phyloP scores from a whole-genome alignment of 2,797 vertebrate genomes.

The Notamacropus eugenii region DNA sequence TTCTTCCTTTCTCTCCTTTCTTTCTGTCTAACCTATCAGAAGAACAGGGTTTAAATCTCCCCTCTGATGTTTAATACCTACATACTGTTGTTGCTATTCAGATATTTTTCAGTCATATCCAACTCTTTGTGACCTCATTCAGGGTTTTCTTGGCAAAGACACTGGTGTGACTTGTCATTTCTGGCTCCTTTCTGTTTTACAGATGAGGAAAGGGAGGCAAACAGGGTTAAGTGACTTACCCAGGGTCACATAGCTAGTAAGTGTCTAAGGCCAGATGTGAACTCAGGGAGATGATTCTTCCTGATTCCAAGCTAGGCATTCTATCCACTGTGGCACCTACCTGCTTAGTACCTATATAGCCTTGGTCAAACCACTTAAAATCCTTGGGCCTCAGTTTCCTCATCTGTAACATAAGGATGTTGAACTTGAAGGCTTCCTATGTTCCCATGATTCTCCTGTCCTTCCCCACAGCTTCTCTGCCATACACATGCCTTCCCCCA shows the following conservation, averaged over 20 bases:
- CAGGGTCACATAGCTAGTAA: neutral
- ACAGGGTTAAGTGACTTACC: fast-evolving
- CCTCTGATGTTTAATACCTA: neutral
- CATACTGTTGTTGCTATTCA: neutral
- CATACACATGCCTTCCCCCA: neutral
- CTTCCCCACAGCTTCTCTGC: neutral
- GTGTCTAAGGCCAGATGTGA: neutral
- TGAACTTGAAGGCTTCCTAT: neutral
- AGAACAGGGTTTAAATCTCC: neutral
- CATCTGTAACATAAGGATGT: neutral
- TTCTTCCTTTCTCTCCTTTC: neutral
- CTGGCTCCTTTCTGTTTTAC: neutral
- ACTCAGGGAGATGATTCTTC: neutral
- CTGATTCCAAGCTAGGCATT: neutral
- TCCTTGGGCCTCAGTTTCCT: neutral
- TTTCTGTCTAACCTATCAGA: neutral
- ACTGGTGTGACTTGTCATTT: neutral
- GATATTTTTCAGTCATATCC: neutral
- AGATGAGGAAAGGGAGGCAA: neutral
- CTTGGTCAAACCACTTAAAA: neutral
- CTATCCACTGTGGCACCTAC: neutral
- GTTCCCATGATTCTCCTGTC: neutral
- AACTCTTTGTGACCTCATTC: neutral
- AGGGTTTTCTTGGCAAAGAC: neutral
- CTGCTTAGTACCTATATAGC: neutral